A percentile compares a stretch with the other conserved stretches of the same genome.
phyloP scores from a whole-genome alignment of 2,888 invertebrate genomes.

The Beris chalybata region DNA sequence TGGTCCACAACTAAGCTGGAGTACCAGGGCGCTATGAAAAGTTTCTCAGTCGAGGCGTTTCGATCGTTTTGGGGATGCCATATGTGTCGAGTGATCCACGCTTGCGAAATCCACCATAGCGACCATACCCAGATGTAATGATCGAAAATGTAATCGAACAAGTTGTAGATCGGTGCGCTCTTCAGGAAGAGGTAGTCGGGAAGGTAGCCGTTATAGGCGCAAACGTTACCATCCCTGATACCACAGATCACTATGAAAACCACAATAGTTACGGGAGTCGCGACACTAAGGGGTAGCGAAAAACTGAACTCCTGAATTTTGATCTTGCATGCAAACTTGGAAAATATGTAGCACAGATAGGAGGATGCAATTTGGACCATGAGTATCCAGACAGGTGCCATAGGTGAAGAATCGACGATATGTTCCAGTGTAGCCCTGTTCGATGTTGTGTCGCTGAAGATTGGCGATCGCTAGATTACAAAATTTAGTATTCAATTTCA shows the following conservation, averaged over 20 bases:
- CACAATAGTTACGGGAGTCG: constrained; percentile 73
- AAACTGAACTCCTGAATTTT: constrained; percentile 87
- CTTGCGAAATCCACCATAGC: constrained; percentile 78
- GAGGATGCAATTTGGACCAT: constrained; percentile 68
- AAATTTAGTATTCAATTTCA: background rate
- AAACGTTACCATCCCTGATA: constrained; percentile 66
- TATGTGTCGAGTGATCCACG: constrained; percentile 83
- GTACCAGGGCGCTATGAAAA: constrained; percentile 85
- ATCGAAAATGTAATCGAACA: constrained; percentile 61
- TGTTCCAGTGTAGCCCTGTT: background rate
- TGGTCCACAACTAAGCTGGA: constrained; percentile 81
- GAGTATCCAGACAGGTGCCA: constrained; percentile 61
- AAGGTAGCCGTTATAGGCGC: constrained; percentile 66
- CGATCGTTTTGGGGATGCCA: constrained; percentile 84
- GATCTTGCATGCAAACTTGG: constrained; percentile 85
- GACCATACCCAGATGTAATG: constrained; percentile 79
- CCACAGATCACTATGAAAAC: constrained; percentile 69
- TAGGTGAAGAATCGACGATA: constrained; percentile 43
- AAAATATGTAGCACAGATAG: constrained; percentile 67
- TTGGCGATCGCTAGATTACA: constrained; percentile 17
- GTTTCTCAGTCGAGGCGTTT: constrained; percentile 79
- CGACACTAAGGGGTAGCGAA: constrained; percentile 77
- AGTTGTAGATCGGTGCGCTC: constrained; percentile 67
- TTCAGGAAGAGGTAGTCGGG: constrained; percentile 87
- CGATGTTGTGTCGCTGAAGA: constrained; percentile 29